Evolutionary conservation across 2,797 vertebrate genomes (phyloP), one percentile per base, ranked within the genome.

Genomic region (Thalassophryne amazonica): DNA sequence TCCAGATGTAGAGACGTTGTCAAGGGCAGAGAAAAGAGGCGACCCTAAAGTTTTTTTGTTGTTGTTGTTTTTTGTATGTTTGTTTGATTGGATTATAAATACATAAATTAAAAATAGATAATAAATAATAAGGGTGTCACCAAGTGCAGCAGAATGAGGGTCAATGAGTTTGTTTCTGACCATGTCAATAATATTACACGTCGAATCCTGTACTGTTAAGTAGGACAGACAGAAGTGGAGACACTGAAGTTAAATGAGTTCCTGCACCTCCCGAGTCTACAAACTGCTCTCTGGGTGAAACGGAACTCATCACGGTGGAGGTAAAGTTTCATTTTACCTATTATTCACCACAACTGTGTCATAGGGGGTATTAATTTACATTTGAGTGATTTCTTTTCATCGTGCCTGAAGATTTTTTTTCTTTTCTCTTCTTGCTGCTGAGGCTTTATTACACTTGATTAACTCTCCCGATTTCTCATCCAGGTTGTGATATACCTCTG

Each of bases 361-460:
- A 5, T 5, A 17, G 56, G 39, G 39, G 36, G 50, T 21, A 28
- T 61, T 58, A 46, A 53, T 50, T 37, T 58, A 21, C 14, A 43
- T 52, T 6, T 12, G 27, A 52, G 36, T 0, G 5, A 32, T n/a
- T 49, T 69, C 33, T 71, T 77, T 64, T 55, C 53, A 50, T 55
- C 25, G 15, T 22, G 14, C 4, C 16, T 1, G 2, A 32, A n/a
- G 32, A 23, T 71, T 60, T 9, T 58, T 47, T 27, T 13, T 1
- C 7, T 25, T 42, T 38, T 42, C 43, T 29, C 4, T 6, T 2
- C 3, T 4, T 1, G 9, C 24, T 67, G 73, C 78, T 76, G 72
- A 83, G 70, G 51, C 29, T 49, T 59, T 67, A 69, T 64, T 78
- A 71, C 55, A 73, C 57, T 48, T 67, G 56, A 77, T 80, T 62